Evolutionary conservation across 2,113 vertebrate genomes (phyloP).

Genomic region (Thalassarche chlororhynchos): DNA sequence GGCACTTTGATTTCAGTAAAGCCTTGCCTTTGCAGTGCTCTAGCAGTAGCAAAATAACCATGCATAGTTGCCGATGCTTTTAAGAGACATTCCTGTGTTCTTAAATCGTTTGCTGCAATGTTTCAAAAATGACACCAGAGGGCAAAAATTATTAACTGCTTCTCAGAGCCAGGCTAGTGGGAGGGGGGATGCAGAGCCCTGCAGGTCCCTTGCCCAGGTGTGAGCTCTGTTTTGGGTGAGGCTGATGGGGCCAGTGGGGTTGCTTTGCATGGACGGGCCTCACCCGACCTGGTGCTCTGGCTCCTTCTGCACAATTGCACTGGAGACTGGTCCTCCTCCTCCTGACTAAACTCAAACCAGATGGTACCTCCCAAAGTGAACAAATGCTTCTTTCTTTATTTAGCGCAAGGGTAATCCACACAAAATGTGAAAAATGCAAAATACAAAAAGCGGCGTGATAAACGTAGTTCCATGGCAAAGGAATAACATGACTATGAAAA

Average conservation of each 20-base stretch:
- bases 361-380: neutral
- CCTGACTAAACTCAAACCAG: neutral
- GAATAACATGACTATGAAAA: neutral
- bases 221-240: neutral
- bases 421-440: neutral
- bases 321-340: neutral
- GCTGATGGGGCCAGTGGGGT: neutral
- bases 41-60: neutral
- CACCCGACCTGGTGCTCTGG: neutral
- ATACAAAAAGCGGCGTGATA: neutral
- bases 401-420: neutral
- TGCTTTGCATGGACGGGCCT: neutral
- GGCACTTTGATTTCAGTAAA: neutral
- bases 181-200: fast-evolving
- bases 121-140: neutral
- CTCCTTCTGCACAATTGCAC: neutral
- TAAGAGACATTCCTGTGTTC: neutral
- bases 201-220: fast-evolving
- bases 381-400: neutral
- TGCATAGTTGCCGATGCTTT: fast-evolving
- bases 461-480: neutral
- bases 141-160: neutral
- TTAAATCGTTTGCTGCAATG: neutral
- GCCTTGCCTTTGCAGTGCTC: neutral
- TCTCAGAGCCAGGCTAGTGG: neutral